Conservation (phyloP, 2,113 vertebrate genomes). For the Riparia riparia region DNA sequence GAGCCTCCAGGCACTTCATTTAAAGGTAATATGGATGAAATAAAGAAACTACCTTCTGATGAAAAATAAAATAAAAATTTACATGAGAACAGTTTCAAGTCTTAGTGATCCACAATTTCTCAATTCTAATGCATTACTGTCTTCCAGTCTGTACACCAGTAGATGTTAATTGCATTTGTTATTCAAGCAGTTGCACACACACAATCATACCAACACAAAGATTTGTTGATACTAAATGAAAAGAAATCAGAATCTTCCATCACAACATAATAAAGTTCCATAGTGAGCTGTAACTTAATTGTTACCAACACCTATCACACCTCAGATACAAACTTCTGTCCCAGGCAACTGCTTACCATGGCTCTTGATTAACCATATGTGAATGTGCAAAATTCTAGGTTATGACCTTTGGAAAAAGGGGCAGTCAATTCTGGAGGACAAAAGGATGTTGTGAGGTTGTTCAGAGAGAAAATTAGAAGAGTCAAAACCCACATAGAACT, state of each 20-base stretch:
- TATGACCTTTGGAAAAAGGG: not conserved
- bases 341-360: not conserved
- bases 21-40: not conserved
- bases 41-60: not conserved
- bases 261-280: not conserved
- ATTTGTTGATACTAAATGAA: not conserved
- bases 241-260: not conserved
- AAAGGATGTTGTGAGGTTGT: not conserved
- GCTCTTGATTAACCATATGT: not conserved
- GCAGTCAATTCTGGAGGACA: not conserved
- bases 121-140: not conserved
- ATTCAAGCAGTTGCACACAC: not conserved
- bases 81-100: not conserved
- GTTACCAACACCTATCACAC: not conserved
- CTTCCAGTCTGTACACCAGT: not conserved
- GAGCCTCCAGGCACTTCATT: not conserved
- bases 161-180: not conserved
- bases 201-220: not conserved
- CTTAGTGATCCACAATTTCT: not conserved
- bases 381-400: not conserved
- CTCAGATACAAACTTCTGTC: not conserved
- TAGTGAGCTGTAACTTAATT: not conserved
- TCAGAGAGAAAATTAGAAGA: not conserved
- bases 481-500: not conserved
- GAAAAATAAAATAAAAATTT: not conserved